These are phyloP conservation scores for Pachycephus smyrnensis DNA, from an alignment of 2,888 invertebrate genomes.

Conservation along the genomic window DNA sequence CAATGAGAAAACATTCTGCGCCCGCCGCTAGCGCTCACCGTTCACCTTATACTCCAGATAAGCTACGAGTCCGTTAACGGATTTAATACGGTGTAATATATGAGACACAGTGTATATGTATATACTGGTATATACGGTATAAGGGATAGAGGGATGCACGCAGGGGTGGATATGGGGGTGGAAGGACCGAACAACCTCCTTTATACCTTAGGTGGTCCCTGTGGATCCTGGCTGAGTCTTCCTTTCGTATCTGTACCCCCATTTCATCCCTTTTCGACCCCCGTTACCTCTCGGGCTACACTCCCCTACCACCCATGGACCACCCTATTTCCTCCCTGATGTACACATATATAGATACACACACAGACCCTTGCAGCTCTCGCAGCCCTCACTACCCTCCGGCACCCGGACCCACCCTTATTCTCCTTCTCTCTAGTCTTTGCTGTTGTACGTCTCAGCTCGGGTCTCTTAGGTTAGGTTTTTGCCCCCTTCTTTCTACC, in stretches of 20 bases:
- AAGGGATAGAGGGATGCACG: conserved; percentile 22
- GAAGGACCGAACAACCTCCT: conserved; percentile 57
- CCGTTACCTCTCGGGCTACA: conserved; percentile 28
- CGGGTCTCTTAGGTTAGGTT: conserved; percentile 63
- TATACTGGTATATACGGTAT: conserved; percentile 16
- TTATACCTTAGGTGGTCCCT: conserved; percentile 61
- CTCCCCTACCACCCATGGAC: conserved; percentile 25
- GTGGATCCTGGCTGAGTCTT: conserved; percentile 58
- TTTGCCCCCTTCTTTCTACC: conserved; percentile 44
- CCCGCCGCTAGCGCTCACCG: not conserved
- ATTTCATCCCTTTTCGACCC: conserved; percentile 37
- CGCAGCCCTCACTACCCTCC: not conserved
- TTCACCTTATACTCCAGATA: conserved; percentile 18
- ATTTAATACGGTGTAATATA: conserved; percentile 49
- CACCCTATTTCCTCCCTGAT: not conserved
- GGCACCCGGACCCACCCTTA: conserved; percentile 51
- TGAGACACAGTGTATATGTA: conserved; percentile 27
- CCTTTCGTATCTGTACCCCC: conserved; percentile 56
- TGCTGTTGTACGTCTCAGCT: conserved; percentile 48
- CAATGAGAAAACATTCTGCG: not conserved
- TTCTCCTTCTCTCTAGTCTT: conserved; percentile 52
- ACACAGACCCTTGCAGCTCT: not conserved
- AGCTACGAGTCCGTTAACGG: conserved; percentile 37
- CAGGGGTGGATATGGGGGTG: conserved; percentile 39
- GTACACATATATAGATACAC: not conserved